Evolutionary conservation across 1,140 invertebrate species (phyloP).

Genomic region (Aphis gossypii): DNA sequence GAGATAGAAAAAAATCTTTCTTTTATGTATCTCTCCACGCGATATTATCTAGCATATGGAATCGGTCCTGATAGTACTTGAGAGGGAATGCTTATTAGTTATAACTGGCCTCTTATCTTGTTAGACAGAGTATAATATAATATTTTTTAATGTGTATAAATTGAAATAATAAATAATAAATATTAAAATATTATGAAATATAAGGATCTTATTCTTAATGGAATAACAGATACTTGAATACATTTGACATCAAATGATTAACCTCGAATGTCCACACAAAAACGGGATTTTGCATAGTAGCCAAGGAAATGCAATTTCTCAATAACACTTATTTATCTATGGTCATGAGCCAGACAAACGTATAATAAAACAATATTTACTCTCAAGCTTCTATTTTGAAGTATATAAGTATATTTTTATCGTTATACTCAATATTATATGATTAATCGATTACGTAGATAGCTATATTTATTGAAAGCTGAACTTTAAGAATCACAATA

Average conservation of each 20-base stretch:
- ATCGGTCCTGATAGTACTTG: too few species aligned
- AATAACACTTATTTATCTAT: constrained; percentile 11
- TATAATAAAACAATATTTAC: constrained; percentile 3
- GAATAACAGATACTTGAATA: background rate
- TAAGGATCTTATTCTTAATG: background rate
- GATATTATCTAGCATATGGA: too few species aligned
- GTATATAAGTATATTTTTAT: background rate
- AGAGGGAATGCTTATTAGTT: too few species aligned
- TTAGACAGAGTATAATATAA: too few species aligned
- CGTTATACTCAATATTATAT: background rate
- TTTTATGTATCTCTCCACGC: too few species aligned
- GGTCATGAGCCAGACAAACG: background rate
- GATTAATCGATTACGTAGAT: background rate
- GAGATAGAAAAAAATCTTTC: too few species aligned
- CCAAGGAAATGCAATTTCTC: background rate
- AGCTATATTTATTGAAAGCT: background rate
- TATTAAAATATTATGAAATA: background rate
- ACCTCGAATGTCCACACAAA: background rate
- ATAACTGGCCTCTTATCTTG: too few species aligned
- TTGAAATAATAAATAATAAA: background rate
- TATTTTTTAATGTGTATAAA: background rate
- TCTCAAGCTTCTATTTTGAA: background rate
- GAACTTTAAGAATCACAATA: background rate
- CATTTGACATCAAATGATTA: background rate
- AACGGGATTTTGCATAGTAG: background rate